Evolutionary conservation across 2,113 vertebrate species (phyloP), one percentile per base, ranked within the genome.

Genomic region (Blennius ocellaris): DNA sequence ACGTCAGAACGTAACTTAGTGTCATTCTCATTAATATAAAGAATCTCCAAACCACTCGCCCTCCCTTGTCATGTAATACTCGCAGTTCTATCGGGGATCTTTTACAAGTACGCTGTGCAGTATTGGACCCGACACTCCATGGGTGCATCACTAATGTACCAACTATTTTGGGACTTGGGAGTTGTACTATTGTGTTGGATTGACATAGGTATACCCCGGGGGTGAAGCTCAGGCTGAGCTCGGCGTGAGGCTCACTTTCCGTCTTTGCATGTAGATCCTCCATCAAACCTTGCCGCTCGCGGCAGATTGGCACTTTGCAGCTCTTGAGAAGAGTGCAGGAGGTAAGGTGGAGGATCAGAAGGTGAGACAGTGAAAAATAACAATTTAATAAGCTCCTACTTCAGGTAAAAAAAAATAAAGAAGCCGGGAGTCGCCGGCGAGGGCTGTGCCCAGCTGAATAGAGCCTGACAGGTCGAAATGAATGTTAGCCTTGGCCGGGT

Each of bases 391-490:
- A 84, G 69, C 71, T 83, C 75, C 78, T 38, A 76, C 38, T n/a
- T 3, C 11, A 14, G 48, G 57, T 75, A 55, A 68, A 69, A 69
- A 3, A 48, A 43, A 14, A 70, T 51, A 60, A 41, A 71, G 30
- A 73, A 56, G 39, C 63, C 52, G 67, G 38, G 60, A 76, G 66
- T 57, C 73, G 73, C 79, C 57, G 70, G 74, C 76, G 55, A 67
- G 76, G 69, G 73, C 5, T 68, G 69, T 71, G 80, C 73, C 78
- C 40, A 67, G 81, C 73, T 73, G 82, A 77, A 83, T 74, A 38
- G 72, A 79, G 7, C 10, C 73, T 79, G 88, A 87, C 87, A 89
- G 85, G 48, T 86, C 68, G 78, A 83, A 90, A 91, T 89, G 79
- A 87, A 84, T 82, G 83, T 89, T 88, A 87, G 87, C 82, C 85